Conservation (phyloP, 1,140 invertebrate species). For the Drosophila navojoa region DNA sequence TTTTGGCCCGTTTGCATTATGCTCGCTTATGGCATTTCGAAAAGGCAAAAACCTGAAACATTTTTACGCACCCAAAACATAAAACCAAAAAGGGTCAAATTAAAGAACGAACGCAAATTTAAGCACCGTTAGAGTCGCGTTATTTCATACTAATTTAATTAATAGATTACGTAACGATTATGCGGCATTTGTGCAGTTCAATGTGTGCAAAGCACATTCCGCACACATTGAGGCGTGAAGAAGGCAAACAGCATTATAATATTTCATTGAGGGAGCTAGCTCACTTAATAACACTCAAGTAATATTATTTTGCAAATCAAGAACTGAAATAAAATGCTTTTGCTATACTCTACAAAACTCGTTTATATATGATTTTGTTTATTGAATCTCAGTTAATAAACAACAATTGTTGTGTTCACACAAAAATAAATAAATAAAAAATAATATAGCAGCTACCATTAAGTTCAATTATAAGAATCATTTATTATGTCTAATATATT, state of each 20-base stretch:
- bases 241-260: constrained; percentile 6
- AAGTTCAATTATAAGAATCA: background rate
- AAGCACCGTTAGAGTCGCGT: constrained; percentile 29
- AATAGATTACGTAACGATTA: constrained; percentile 55
- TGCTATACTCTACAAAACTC: no score
- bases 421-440: no score
- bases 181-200: constrained; percentile 39
- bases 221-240: background rate
- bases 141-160: constrained; percentile 56
- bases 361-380: no score
- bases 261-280: background rate
- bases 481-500: background rate
- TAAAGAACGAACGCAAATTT: constrained; percentile 35
- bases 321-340: no score
- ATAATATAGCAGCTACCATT: no score
- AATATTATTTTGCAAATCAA: no score
- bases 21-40: constrained; percentile 27
- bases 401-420: no score
- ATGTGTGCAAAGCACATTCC: constrained; percentile 7
- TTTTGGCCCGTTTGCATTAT: constrained; percentile 21
- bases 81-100: constrained; percentile 44
- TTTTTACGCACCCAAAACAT: constrained; percentile 36
- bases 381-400: no score
- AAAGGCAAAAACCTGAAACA: constrained; percentile 6
- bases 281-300: background rate